Evolutionary conservation across 2,113 vertebrate genomes (phyloP).

Genomic region (Leptobrachium ailaonicum): DNA sequence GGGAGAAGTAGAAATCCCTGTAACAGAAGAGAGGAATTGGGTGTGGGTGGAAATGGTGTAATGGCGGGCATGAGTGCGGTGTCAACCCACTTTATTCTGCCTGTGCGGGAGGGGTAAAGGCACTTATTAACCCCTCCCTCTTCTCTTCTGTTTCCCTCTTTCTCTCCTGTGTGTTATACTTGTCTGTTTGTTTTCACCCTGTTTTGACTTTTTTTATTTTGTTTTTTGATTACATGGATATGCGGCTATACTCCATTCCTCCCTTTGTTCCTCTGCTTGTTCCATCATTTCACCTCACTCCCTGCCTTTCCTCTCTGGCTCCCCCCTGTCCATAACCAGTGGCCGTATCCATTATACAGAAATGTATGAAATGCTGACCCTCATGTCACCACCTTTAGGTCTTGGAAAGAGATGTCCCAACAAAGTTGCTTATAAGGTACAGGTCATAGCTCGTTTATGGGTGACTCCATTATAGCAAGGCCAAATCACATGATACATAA

Average conservation of each 20-base stretch:
- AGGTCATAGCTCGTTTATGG: constrained; percentile 64
- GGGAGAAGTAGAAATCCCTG: constrained; percentile 9
- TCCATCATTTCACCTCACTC: constrained; percentile 40
- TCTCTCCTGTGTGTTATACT: constrained; percentile 65
- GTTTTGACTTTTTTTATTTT: constrained; percentile 53
- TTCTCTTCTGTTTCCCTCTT: constrained; percentile 79
- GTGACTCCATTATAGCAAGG: not conserved
- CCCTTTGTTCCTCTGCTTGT: constrained; percentile 62
- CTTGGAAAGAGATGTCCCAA: constrained; percentile 99
- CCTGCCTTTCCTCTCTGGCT: constrained; percentile 53
- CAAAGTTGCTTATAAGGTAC: constrained; percentile 99
- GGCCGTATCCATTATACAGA: constrained; percentile 99
- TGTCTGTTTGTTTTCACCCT: constrained; percentile 60
- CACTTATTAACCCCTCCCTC: constrained; percentile 79
- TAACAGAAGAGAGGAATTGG: constrained; percentile 34
- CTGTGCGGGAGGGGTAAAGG: constrained; percentile 45
- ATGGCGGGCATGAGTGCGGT: constrained; percentile 60
- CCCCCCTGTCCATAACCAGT: constrained; percentile 78
- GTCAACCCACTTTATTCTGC: constrained; percentile 68
- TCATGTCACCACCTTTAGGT: constrained; percentile 99
- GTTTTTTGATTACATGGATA: constrained; percentile 72
- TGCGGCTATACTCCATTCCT: constrained; percentile 65
- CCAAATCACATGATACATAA: not conserved
- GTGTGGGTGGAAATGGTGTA: constrained; percentile 45
- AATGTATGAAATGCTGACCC: constrained; percentile 99